These are phyloP conservation scores for Paguma larvata DNA, from an alignment of 2,797 vertebrate species.

Conservation along the genomic window DNA sequence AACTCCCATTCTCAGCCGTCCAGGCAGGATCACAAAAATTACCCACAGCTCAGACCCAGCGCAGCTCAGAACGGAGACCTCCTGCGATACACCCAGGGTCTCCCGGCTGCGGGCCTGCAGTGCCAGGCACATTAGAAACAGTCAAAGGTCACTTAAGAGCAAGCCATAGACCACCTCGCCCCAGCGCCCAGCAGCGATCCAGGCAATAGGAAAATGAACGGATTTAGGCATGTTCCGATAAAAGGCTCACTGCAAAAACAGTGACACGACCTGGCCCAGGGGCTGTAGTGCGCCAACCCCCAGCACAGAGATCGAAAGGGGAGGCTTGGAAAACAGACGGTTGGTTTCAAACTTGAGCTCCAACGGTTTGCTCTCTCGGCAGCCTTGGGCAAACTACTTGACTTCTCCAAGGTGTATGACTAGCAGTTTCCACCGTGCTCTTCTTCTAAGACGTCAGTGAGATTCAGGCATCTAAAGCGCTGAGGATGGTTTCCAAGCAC, in stretches of 20 bases:
- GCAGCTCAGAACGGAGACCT: neutral
- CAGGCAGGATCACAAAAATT: conserved; percentile 17
- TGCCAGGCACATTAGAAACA: neutral
- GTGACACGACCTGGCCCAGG: neutral
- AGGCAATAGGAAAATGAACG: neutral
- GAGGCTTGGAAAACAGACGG: neutral
- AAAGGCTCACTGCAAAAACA: neutral
- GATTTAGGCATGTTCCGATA: neutral
- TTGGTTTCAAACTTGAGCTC: neutral
- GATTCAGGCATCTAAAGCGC: neutral
- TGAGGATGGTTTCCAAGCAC: neutral
- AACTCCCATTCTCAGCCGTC: neutral
- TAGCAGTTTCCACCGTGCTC: neutral
- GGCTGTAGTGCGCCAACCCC: neutral
- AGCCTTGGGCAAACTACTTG: neutral
- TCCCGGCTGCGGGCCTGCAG: neutral
- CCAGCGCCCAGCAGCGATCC: too few relatives aligned
- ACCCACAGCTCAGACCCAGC: neutral
- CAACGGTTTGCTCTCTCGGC: neutral
- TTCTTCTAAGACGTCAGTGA: neutral
- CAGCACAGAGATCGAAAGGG: neutral
- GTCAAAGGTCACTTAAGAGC: neutral
- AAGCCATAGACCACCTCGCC: neutral
- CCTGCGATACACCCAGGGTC: neutral
- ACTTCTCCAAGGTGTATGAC: neutral